Evolutionary conservation across 2,113 vertebrate genomes (phyloP), one percentile per base, ranked within the genome.

Genomic region (Cyprinodon brontotheroides): DNA sequence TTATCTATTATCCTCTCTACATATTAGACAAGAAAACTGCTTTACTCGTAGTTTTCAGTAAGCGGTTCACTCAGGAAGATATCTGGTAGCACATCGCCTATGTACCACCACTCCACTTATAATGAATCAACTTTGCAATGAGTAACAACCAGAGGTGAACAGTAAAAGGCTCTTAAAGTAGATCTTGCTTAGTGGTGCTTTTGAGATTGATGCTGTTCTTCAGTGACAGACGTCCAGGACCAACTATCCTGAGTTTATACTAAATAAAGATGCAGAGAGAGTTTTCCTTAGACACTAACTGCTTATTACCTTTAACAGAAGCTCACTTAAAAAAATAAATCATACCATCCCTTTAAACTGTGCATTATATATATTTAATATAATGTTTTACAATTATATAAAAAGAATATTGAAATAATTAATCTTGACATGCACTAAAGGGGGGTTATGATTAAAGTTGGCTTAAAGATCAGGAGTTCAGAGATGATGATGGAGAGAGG

Each of bases 381-480:
- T 36, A 65, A 50, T 22, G 17, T 40, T 43, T 74, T 70, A 11
- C 40, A 68, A 39, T 70, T 11, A 74, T 17, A 50, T 65, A 6
- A 59, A 61, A 53, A 22, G 53, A 39, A 69, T 53, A 53, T 53
- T 8, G 50, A 57, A 20, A 62, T 15, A 63, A 1, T 72, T 53
- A 66, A 78, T 72, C 45, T 17, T 75, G 83, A 75, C 20, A 3
- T 48, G 79, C 74, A 65, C 73, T 57, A 74, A 85, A 78, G 61
- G 63, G 29, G 29, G 64, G 43, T 36, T 79, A 63, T 40, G 39
- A 65, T 61, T 65, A 38, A 72, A 68, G 65, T 72, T 17, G 3
- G 61, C 11, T 67, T 78, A 53, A 57, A 57, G 72, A 22, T 70
- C 20, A 59, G 37, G 61, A 59, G 53, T 65, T 20, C 2, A 68